Evolutionary conservation across 1,140 invertebrate species (phyloP).

Genomic region (Scaptomyza graminum): DNA sequence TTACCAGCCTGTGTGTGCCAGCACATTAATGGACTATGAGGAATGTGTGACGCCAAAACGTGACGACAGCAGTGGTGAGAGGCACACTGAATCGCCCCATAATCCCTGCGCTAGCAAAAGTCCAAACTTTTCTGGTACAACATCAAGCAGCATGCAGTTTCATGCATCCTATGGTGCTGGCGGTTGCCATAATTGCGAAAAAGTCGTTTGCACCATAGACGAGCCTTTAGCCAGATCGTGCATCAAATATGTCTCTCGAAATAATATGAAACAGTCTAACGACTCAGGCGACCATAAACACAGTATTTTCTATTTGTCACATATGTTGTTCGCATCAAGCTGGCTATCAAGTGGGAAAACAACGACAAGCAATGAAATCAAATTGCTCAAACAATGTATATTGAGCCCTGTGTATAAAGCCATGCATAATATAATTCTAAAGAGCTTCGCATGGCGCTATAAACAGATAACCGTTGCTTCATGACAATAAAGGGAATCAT

Average conservation of each 20-base stretch:
- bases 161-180: constrained; percentile 60
- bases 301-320: background rate
- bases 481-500: constrained; percentile 53
- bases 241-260: background rate
- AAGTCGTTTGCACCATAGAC: constrained; percentile 3
- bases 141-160: constrained; percentile 65
- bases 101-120: constrained; percentile 35
- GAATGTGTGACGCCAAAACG: constrained; percentile 48
- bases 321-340: background rate
- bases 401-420: constrained; percentile 44
- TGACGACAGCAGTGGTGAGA: constrained; percentile 42
- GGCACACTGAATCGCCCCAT: constrained; percentile 5
- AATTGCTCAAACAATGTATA: constrained; percentile 25
- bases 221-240: background rate
- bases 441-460: constrained; percentile 48
- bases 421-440: constrained; percentile 58
- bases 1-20: constrained; percentile 87
- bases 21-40: constrained; percentile 85
- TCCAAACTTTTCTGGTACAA: constrained; percentile 32
- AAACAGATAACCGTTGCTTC: constrained; percentile 43
- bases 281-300: background rate
- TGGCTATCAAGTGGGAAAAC: background rate
- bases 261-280: constrained; percentile 6
- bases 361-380: constrained; percentile 6
- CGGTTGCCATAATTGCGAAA: constrained; percentile 73